These are phyloP conservation scores for Porites australiensis DNA, from an alignment of 64 coral and sea anemone species.

Conservation along the genomic window DNA sequence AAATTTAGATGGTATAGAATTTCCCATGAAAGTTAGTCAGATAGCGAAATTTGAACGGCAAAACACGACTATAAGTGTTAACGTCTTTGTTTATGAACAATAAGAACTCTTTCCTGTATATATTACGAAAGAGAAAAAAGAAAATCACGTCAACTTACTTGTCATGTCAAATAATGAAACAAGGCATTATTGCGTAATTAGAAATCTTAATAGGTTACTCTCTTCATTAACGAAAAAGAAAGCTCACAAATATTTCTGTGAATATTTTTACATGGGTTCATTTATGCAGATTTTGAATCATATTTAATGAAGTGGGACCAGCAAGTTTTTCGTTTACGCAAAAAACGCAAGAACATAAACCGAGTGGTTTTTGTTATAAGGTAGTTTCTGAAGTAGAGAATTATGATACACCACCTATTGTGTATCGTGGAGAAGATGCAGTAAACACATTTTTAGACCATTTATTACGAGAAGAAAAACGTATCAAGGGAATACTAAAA, in stretches of 20 bases:
- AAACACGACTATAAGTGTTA: conserved; percentile 34
- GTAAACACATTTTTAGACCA: too few species aligned
- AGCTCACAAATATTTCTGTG: too few species aligned
- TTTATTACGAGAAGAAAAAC: too few species aligned
- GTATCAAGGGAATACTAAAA: not conserved
- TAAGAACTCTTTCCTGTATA: conserved; percentile 21
- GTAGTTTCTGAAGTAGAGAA: too few species aligned
- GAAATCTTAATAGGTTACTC: conserved; percentile 27
- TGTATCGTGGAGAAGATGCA: too few species aligned
- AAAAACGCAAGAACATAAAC: conserved; percentile 47
- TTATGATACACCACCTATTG: too few species aligned
- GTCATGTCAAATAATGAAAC: not conserved
- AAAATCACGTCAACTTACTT: conserved; percentile 39
- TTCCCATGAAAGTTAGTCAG: conserved; percentile 33
- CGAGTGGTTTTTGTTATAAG: not conserved
- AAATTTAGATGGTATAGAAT: conserved; percentile 41
- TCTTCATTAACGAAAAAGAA: too few species aligned
- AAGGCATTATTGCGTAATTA: conserved; percentile 56
- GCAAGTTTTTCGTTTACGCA: not conserved
- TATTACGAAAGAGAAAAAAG: conserved; percentile 40
- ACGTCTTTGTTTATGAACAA: conserved; percentile 38
- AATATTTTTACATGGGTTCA: not conserved
- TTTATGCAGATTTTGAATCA: conserved; percentile 57
- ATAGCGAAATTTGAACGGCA: conserved; percentile 68
- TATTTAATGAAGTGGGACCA: not conserved